phyloP scores from a whole-genome alignment of 2,113 vertebrate species.

The Herpetotheres cachinnans region DNA sequence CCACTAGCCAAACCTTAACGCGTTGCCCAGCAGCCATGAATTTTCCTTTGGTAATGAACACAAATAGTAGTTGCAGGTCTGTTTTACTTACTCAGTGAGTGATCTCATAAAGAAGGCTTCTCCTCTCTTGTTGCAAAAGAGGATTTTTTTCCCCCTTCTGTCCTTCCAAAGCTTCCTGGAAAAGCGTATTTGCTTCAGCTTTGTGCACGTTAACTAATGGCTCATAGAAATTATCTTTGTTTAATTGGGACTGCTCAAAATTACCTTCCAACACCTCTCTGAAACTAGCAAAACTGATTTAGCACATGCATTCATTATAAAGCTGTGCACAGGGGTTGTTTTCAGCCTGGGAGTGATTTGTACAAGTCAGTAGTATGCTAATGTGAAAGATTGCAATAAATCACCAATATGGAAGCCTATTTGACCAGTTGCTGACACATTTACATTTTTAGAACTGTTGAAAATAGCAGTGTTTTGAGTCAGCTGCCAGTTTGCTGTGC shows the following conservation, averaged over 20 bases:
- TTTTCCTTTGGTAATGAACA: neutral
- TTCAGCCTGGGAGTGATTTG: slow-evolving; percentile 8
- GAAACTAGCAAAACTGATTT: neutral
- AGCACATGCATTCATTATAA: neutral
- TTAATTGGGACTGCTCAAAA: neutral
- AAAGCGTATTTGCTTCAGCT: neutral
- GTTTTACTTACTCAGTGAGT: neutral
- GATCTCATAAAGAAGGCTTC: neutral
- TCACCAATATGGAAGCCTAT: neutral
- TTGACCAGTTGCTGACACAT: slow-evolving; percentile 25
- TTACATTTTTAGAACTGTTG: slow-evolving; percentile 47
- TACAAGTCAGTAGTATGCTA: neutral
- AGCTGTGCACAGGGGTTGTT: neutral
- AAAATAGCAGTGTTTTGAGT: slow-evolving; percentile 27
- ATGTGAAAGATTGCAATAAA: neutral
- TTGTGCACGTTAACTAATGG: neutral
- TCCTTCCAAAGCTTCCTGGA: neutral
- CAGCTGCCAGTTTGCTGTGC: slow-evolving; percentile 32
- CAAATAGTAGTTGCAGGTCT: neutral
- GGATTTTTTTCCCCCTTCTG: neutral
- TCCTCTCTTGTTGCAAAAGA: neutral
- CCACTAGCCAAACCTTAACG: neutral
- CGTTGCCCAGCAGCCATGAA: neutral
- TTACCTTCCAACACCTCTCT: neutral
- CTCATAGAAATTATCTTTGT: neutral